These are phyloP conservation scores for Smutsia temminckii DNA, from an alignment of 2,797 vertebrate genomes.

Conservation along the genomic window DNA sequence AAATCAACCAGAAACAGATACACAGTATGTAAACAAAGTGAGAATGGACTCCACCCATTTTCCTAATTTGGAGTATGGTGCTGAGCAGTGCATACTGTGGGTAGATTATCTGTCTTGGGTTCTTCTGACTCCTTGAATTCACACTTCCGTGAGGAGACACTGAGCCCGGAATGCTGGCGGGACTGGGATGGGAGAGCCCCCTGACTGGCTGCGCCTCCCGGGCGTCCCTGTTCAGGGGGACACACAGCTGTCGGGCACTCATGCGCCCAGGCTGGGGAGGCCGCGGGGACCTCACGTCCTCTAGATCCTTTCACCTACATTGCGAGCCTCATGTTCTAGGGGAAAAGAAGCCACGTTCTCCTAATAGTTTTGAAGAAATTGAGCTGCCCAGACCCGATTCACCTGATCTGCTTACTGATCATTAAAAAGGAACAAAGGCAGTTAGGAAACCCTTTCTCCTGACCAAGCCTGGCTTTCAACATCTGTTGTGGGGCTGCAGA, in stretches of 20 bases:
- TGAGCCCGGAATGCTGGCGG: background rate
- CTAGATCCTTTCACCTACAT: background rate
- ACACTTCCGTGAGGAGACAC: background rate
- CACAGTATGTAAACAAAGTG: background rate
- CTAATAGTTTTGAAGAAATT: background rate
- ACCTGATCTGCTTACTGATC: background rate
- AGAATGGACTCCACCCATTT: background rate
- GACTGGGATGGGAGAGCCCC: background rate
- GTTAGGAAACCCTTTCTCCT: background rate
- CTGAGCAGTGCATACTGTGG: background rate
- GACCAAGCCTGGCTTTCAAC: background rate
- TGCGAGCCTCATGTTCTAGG: background rate
- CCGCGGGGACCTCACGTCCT: background rate
- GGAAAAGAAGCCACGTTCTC: background rate
- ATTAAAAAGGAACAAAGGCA: background rate
- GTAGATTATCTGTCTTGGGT: background rate
- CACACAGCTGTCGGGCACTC: background rate
- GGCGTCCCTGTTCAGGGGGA: background rate
- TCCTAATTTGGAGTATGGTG: background rate
- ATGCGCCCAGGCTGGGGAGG: background rate
- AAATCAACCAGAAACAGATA: conserved; percentile 5
- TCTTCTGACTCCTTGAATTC: conserved; percentile 3
- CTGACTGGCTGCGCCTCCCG: background rate
- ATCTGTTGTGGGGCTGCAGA: background rate
- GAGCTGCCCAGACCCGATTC: background rate